These are phyloP conservation scores for Seriola quinqueradiata DNA, from an alignment of 2,113 vertebrate species.

Conservation along the genomic window DNA sequence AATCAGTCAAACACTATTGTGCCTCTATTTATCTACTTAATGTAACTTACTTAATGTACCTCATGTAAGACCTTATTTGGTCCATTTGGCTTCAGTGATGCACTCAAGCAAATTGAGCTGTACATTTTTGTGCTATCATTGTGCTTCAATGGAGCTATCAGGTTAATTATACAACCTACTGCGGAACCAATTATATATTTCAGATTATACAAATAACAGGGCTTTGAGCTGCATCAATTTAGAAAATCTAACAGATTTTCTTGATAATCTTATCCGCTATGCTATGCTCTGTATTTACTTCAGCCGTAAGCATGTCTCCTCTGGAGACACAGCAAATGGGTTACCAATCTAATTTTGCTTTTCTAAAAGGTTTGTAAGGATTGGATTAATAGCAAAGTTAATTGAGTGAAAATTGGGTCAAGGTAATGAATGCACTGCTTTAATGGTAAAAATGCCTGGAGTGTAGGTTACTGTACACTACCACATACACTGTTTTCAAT, in stretches of 20 bases:
- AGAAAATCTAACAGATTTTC: not conserved
- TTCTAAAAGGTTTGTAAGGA: not conserved
- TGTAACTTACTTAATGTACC: not conserved
- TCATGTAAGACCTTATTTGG: not conserved
- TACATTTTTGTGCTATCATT: not conserved
- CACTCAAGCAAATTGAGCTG: not conserved
- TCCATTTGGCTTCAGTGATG: not conserved
- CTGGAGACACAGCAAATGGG: not conserved
- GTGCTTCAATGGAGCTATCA: not conserved
- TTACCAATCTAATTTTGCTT: not conserved
- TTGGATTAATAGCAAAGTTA: not conserved
- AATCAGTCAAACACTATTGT: not conserved
- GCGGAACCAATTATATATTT: slow-evolving; percentile 7
- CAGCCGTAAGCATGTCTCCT: not conserved
- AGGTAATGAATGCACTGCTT: not conserved
- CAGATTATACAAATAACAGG: not conserved
- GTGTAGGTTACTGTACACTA: not conserved
- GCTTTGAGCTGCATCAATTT: not conserved
- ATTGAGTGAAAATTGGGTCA: not conserved
- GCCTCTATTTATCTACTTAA: not conserved
- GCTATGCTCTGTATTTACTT: not conserved
- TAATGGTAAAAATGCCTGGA: not conserved
- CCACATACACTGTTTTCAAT: not conserved
- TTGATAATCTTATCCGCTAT: slow-evolving; percentile 7
- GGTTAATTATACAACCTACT: not conserved